A percentile compares a stretch with the other conserved stretches of the same genome.
phyloP scores from a whole-genome alignment of 1,140 invertebrate genomes.

The Drosophila lini region DNA sequence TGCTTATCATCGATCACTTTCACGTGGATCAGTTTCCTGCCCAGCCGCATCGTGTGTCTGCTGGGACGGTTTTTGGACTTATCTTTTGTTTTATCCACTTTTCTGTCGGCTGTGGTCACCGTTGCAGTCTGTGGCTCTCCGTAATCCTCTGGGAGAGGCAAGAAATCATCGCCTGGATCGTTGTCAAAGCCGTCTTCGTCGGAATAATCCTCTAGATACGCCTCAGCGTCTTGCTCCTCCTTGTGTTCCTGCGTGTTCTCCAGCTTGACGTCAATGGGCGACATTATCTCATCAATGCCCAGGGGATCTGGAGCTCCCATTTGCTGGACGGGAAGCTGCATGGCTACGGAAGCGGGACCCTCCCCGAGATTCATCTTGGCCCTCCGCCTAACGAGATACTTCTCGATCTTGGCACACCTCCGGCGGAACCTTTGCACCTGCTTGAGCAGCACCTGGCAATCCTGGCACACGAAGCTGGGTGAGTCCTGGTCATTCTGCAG shows the following conservation, averaged over 20 bases:
- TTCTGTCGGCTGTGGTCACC: not conserved
- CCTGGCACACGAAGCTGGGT: constrained; percentile 43
- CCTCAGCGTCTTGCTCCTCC: not conserved
- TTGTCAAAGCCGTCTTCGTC: constrained; percentile 10
- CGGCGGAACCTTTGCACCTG: constrained; percentile 54
- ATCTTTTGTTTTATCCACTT: not conserved
- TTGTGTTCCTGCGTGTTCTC: constrained; percentile 10
- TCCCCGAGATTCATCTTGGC: constrained; percentile 9
- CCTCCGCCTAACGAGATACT: constrained; percentile 45
- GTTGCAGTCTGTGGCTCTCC: constrained; percentile 20
- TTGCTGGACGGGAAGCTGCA: constrained; percentile 22
- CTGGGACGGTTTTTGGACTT: constrained; percentile 15
- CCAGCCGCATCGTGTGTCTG: constrained; percentile 70
- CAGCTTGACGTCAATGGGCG: constrained; percentile 15
- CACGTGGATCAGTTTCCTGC: constrained; percentile 62
- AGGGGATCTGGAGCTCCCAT: constrained; percentile 41
- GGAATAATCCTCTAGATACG: constrained; percentile 7
- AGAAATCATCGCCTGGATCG: constrained; percentile 2
- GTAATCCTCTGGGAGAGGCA: constrained; percentile 28
- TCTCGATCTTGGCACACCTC: constrained; percentile 61
- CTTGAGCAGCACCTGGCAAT: constrained; percentile 54
- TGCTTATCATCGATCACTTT: constrained; percentile 64
- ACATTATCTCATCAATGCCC: constrained; percentile 36
- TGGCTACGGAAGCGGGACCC: not conserved
- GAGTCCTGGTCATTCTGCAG: constrained; percentile 44